A percentile compares a stretch with the other conserved stretches of the same genome.
Conservation (phyloP, 2,888 invertebrate genomes). For the Kuschelorhynchus macadamiae region DNA sequence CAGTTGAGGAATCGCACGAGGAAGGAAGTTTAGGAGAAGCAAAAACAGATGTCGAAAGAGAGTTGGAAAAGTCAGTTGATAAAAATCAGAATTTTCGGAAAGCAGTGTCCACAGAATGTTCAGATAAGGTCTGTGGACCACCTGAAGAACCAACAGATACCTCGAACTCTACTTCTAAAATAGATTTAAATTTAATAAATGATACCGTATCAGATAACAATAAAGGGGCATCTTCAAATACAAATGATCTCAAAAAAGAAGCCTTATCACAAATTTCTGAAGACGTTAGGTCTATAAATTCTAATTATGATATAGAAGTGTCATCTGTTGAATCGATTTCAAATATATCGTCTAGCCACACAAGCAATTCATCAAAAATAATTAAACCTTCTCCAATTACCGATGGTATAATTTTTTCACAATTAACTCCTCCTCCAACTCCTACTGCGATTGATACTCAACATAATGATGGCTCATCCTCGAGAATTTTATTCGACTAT, state of each 20-base stretch:
- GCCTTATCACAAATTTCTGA: background rate
- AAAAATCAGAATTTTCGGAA: background rate
- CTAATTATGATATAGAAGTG: conserved; percentile 18
- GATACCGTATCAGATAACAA: background rate
- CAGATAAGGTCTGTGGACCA: background rate
- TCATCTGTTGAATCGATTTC: conserved; percentile 46
- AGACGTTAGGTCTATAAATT: background rate
- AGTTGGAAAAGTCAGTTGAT: background rate
- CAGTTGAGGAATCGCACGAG: conserved; percentile 64
- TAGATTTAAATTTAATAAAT: too few relatives aligned
- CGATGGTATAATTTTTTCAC: conserved; percentile 52
- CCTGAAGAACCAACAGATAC: background rate
- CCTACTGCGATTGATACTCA: conserved; percentile 60
- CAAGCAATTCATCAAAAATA: conserved; percentile 21
- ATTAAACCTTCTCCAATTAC: background rate
- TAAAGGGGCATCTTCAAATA: background rate
- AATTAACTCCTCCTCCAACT: conserved; percentile 64
- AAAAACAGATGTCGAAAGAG: background rate
- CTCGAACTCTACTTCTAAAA: too few relatives aligned
- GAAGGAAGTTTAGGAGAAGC: conserved; percentile 57
- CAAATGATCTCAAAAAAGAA: conserved; percentile 16
- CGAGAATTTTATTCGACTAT: conserved; percentile 41
- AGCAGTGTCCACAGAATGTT: too few relatives aligned
- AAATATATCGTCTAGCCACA: conserved; percentile 34
- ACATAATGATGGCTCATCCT: background rate